Base-by-base conservation (phyloP, 2,888 invertebrate species). In the Sinodicranocentrus sp. region DNA sequence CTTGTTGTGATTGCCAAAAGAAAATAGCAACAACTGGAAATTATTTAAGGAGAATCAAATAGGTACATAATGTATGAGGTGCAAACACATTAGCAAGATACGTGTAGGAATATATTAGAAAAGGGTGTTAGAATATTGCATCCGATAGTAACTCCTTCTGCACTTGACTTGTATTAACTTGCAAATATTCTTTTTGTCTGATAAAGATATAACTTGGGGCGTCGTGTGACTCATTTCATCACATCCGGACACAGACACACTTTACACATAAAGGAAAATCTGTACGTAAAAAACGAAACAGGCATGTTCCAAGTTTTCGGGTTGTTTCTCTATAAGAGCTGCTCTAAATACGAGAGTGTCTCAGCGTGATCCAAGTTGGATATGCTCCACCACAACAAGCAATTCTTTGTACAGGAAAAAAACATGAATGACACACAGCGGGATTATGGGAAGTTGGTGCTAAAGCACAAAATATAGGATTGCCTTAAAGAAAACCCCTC, bases 11-110 rank as follows among this genome's bases (percentile, higher is more conserved):
- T 65, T 83, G 82, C 82, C 82, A 83, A 83, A 68, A 68, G 52
- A 25, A 63, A 71, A 65, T 71, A 72, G 83, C 83, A 77, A 77
- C 83, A 83, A 83, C 83, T 83, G 83, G 83, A 77, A 83, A 83
- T 77, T 65, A 83, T 83, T 83, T 78, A 78, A 78, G 78, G 68
- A 59, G 48, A 65, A 43, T 21, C 28, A 10, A 43, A 17, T 17
- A 57, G 23, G 10, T 57, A 6, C 48, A 48, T 15, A 33, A 33
- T n/a, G n/a, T n/a, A n/a, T n/a, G 39, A 39, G 13, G 13, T 39
- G 5, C 39, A 39, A 8, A 39, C 39, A 39, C 13, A 13, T 39
- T 13, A 5, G 39, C 6, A 8, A 39, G 5, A 39, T 39, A 8
- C 39, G 39, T 39, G 39, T 39, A 13, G 5, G 39, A 8, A 39